Percentiles rank a stretch among this genome's conserved stretches.
These are phyloP conservation scores for Rotaria socialis DNA, from an alignment of 2,888 invertebrate species.

Conservation along the genomic window DNA sequence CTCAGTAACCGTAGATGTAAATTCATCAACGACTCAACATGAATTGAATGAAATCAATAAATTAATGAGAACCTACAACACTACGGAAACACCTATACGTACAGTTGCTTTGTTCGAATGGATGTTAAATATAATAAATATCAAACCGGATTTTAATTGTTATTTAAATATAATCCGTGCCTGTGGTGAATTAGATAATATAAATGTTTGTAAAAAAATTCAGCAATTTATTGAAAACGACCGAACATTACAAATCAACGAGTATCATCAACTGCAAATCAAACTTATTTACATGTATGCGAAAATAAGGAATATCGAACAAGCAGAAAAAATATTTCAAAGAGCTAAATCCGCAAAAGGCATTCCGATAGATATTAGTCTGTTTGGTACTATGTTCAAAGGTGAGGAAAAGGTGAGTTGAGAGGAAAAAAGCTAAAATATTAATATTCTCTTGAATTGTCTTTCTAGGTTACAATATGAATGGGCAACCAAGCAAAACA, in stretches of 20 bases:
- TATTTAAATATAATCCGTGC: neutral
- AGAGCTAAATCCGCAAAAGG: neutral
- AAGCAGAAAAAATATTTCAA: neutral
- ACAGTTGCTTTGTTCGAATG: neutral
- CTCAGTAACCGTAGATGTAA: neutral
- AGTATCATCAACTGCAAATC: neutral
- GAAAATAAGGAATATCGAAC: neutral
- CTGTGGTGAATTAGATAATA: neutral
- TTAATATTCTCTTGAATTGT: neutral
- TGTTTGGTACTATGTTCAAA: neutral
- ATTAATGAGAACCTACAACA: neutral
- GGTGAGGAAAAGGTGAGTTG: neutral
- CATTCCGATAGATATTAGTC: neutral
- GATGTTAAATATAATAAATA: neutral
- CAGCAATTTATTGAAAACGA: neutral
- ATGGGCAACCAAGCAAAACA: neutral
- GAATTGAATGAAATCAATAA: neutral
- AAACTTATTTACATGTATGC: conserved; percentile 5
- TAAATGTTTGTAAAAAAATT: neutral
- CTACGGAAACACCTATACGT: neutral
- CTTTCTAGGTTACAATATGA: neutral
- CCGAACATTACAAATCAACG: neutral
- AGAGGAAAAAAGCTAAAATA: neutral
- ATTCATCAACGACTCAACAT: neutral
- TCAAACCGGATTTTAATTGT: neutral